Percentiles rank a stretch among this genome's conserved stretches.
These are phyloP conservation scores for Poicephalus meyeri DNA, from an alignment of 2,113 vertebrate genomes.

Conservation along the genomic window DNA sequence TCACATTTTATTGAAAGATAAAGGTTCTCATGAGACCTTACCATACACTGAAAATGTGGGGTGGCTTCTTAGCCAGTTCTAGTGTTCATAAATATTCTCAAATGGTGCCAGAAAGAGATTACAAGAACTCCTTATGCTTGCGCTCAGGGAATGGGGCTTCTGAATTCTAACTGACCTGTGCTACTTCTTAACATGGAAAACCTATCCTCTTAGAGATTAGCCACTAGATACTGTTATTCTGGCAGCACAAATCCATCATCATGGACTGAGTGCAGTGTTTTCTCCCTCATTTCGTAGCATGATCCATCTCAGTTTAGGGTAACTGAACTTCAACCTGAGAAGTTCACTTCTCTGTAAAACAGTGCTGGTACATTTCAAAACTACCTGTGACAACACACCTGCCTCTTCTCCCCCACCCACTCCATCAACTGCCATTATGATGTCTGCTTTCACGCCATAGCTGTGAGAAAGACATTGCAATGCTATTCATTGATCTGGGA, in stretches of 20 bases:
- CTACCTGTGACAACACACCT: not conserved
- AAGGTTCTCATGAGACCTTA: slow-evolving; percentile 1
- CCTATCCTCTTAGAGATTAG: not conserved
- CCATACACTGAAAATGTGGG: not conserved
- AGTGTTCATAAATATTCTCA: slow-evolving; percentile 50
- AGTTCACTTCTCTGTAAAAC: not conserved
- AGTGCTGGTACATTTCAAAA: not conserved
- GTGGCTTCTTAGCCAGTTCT: slow-evolving; percentile 38
- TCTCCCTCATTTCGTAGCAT: not conserved
- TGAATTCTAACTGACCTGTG: not conserved
- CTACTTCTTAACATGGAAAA: not conserved
- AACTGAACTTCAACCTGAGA: not conserved
- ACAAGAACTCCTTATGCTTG: not conserved
- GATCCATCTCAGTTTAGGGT: not conserved
- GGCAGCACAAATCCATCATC: not conserved
- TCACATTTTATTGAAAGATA: not conserved
- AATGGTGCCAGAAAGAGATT: slow-evolving; percentile 4
- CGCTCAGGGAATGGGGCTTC: not conserved
- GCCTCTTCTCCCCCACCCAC: not conserved
- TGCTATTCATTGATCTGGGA: not conserved
- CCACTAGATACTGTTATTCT: not conserved
- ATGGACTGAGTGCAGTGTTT: not conserved
- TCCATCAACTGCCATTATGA: not conserved
- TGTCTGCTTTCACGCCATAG: not conserved
- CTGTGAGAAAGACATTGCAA: not conserved